A percentile compares a stretch with the other conserved stretches of the same genome.
Evolutionary conservation across 92 coral and sea anemone species (phyloP).

Genomic region (Porites evermanni): DNA sequence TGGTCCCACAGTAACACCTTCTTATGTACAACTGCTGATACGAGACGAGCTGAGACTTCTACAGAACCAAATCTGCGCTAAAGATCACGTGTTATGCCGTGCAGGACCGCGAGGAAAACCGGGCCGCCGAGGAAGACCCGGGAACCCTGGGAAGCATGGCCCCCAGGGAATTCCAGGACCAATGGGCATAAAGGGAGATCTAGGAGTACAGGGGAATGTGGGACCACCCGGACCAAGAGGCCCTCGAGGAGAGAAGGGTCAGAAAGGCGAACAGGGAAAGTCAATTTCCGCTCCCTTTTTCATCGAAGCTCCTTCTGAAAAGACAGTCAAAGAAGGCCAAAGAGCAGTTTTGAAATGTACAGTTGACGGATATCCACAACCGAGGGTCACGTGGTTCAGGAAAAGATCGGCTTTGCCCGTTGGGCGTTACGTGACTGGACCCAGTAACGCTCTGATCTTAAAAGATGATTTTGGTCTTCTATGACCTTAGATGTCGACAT

Average conservation of each 20-base stretch:
- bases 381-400: constrained; percentile 63
- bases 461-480: too few species aligned
- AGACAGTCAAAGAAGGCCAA: constrained; percentile 57
- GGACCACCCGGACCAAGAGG: constrained; percentile 68
- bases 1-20: background rate
- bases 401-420: constrained; percentile 19
- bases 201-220: constrained; percentile 43
- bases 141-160: constrained; percentile 61
- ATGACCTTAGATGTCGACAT: too few species aligned
- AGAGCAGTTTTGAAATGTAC: constrained; percentile 44
- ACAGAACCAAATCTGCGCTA: constrained; percentile 45
- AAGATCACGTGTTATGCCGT: constrained; percentile 42
- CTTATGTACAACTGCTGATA: background rate
- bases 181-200: constrained; percentile 35
- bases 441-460: constrained; percentile 45
- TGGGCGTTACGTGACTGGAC: constrained; percentile 40
- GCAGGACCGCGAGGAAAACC: constrained; percentile 48
- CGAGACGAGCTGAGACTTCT: constrained; percentile 35
- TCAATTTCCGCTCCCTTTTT: constrained; percentile 62
- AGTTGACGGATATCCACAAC: constrained; percentile 64
- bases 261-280: constrained; percentile 53
- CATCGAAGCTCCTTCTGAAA: constrained; percentile 27
- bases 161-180: constrained; percentile 58
- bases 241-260: constrained; percentile 57
- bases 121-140: constrained; percentile 49